A percentile compares a stretch with the other conserved stretches of the same genome.
Evolutionary conservation across 2,113 vertebrate genomes (phyloP).

Genomic region (Nicator chloris): DNA sequence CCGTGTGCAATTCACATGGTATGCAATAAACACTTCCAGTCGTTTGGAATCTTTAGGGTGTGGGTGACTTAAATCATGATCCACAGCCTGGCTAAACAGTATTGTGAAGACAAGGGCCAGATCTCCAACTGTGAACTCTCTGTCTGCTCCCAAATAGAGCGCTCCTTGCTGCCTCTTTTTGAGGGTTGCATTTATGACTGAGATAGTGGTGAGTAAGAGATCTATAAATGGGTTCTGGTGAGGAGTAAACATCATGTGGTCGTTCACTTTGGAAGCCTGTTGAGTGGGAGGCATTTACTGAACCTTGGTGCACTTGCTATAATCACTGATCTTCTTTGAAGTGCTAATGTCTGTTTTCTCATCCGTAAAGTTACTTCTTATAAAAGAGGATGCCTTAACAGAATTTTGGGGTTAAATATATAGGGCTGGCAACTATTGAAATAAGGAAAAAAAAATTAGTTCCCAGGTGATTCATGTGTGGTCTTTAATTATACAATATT

Average conservation of each 20-base stretch:
- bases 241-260: slow-evolving; percentile 76
- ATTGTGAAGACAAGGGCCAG: not conserved
- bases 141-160: not conserved
- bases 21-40: not conserved
- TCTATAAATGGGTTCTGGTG: slow-evolving; percentile 74
- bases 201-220: slow-evolving; percentile 67
- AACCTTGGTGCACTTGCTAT: slow-evolving; percentile 5
- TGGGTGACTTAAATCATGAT: not conserved
- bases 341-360: not conserved
- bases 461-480: not conserved
- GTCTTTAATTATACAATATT: not conserved
- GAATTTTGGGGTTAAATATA: not conserved
- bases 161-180: slow-evolving; percentile 33
- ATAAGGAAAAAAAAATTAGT: not conserved
- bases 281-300: slow-evolving; percentile 49
- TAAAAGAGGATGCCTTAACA: not conserved
- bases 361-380: not conserved
- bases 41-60: not conserved
- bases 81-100: not conserved
- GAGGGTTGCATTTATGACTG: slow-evolving; percentile 4
- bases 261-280: slow-evolving; percentile 48
- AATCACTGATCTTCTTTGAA: not conserved
- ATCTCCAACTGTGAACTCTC: not conserved
- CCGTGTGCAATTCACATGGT: accelerated
- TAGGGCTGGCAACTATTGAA: not conserved